These are phyloP conservation scores for Heloderma charlesbogerti DNA, from an alignment of 2,113 vertebrate genomes.

Conservation along the genomic window DNA sequence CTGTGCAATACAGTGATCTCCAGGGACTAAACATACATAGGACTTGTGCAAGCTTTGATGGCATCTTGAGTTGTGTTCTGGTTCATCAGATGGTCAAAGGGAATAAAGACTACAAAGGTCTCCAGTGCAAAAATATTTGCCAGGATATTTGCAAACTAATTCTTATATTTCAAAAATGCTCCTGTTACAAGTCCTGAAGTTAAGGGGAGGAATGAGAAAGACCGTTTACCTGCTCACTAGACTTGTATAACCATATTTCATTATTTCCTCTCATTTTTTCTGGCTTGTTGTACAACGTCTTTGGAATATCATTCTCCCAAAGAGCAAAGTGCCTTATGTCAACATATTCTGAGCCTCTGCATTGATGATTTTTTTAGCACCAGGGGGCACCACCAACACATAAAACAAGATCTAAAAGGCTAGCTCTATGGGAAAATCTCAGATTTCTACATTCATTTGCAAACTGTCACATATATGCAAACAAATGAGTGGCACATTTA, in stretches of 20 bases:
- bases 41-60: no score
- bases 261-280: neutral
- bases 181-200: neutral
- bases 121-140: neutral
- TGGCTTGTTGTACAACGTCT: neutral
- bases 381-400: slow-evolving; percentile 37
- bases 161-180: neutral
- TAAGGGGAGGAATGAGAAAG: neutral
- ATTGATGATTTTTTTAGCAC: neutral
- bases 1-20: no score
- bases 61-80: no score
- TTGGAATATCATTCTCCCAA: neutral
- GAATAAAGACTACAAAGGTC: no score
- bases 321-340: neutral
- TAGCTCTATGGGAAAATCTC: neutral
- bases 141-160: neutral
- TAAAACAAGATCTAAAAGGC: neutral
- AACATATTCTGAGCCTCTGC: neutral
- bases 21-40: no score
- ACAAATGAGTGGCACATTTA: neutral
- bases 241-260: neutral
- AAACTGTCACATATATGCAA: neutral
- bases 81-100: no score
- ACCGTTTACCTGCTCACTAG: neutral
- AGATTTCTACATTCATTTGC: neutral